Evolutionary conservation across 2,113 vertebrate species (phyloP).

Genomic region (Alaudala cheleensis): DNA sequence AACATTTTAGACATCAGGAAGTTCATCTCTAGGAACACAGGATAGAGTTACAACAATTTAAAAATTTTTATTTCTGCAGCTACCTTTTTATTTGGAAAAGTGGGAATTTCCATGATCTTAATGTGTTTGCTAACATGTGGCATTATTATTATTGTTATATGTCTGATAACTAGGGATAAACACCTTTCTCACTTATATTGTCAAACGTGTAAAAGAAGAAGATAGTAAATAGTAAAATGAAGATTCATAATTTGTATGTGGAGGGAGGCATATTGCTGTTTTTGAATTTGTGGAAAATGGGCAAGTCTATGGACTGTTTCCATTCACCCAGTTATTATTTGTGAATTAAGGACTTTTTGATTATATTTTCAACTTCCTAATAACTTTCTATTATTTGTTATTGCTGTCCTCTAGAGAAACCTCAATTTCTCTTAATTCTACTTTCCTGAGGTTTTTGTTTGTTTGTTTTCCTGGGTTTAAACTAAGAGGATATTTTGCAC

Average conservation of each 20-base stretch:
- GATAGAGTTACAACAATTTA: neutral
- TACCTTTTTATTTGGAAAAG: neutral
- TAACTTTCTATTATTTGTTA: neutral
- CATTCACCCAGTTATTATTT: neutral
- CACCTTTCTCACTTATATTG: neutral
- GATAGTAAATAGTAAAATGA: neutral
- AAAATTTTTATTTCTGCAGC: neutral
- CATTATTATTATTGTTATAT: neutral
- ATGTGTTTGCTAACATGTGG: neutral
- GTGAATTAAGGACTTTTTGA: neutral
- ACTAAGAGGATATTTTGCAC: neutral
- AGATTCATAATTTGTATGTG: neutral
- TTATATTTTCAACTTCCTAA: neutral
- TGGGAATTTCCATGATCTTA: neutral
- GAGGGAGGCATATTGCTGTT: neutral
- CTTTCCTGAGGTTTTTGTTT: neutral
- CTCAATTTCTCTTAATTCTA: neutral
- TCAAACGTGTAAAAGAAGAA: neutral
- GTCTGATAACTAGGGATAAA: neutral
- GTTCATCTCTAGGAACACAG: neutral
- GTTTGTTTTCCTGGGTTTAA: neutral
- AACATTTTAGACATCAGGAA: neutral
- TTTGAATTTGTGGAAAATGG: neutral
- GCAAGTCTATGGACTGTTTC: neutral
- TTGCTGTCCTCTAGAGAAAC: neutral